Evolutionary conservation across 1,140 invertebrate genomes (phyloP), one percentile per base, ranked within the genome.

Genomic region (Battus philenor): DNA sequence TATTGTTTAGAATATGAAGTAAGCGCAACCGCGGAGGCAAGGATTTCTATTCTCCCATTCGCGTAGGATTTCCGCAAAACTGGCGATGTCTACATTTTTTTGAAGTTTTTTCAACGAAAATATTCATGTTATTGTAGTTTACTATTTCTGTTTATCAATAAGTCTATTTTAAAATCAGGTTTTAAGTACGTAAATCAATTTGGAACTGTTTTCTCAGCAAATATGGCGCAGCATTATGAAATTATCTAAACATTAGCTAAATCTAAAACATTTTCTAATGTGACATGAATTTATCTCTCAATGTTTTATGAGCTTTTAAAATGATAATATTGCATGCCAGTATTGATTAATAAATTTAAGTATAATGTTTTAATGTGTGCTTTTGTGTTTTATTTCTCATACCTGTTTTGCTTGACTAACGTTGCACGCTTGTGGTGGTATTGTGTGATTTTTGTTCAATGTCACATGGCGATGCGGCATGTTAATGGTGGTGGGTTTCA

Each of bases 341-440:
- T 75, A 74, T 70, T 76, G 62, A 77, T 68, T 71, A 83, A 81
- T 83, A 84, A 84, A 84, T 84, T 84, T 84, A 84, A 84, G 80
- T 84, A 75, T 75, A 84, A 77, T 76, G 64, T 50, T 73, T 77
- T 75, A 67, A 65, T 51, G 39, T 53, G 10, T 44, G 32, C 41
- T 18, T 36, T 31, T 52, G 56, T 59, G 73, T 84, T 81, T 81
- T 62, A 81, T 84, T 83, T 77, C 4, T 12, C 56, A 8, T 22
- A 16, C 22, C 8, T 16, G 8, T 16, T 8, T 24, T 33, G 10
- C 32, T 22, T 30, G 18, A 10, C 10, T n/a, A 33, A 9, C 13
- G 15, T 1, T 16, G 32, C n/a, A 1, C 3, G 32, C 9, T 36
- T 36, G 17, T 41, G n/a, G 26, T 18, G 33, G 13, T 13, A 44